Evolutionary conservation across 2,797 vertebrate species (phyloP).

Genomic region (Carduelis carduelis): DNA sequence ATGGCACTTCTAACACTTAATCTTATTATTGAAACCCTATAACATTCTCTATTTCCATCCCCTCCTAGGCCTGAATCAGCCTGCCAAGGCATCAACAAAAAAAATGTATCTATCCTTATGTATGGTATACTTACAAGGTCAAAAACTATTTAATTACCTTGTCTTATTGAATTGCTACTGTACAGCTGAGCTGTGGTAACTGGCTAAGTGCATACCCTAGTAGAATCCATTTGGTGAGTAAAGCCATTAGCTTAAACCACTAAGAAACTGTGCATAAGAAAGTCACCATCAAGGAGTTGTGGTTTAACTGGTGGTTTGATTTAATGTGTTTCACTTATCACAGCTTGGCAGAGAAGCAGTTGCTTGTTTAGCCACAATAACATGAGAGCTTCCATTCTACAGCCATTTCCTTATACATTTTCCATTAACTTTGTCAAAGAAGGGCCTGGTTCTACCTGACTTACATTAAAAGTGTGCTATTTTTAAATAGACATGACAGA

Average conservation of each 20-base stretch:
- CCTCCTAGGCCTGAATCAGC: neutral
- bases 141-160: slow-evolving; percentile 43
- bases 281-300: slow-evolving; percentile 9
- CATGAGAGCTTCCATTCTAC: neutral
- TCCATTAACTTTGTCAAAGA: slow-evolving; percentile 22
- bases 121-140: neutral
- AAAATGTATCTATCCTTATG: neutral
- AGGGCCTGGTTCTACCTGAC: neutral
- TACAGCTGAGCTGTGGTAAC: neutral
- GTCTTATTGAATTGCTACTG: neutral
- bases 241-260: slow-evolving; percentile 55
- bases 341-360: neutral
- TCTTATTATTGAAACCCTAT: neutral
- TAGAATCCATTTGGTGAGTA: slow-evolving; percentile 27
- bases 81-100: neutral
- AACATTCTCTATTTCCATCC: neutral
- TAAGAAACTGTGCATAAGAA: slow-evolving; percentile 2
- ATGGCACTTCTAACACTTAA: neutral
- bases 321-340: slow-evolving; percentile 32
- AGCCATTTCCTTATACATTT: neutral
- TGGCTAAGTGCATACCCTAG: neutral
- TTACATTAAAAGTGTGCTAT: neutral
- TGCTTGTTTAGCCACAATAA: neutral
- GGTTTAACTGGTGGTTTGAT: slow-evolving; percentile 44
- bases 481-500: neutral